Percentiles rank a stretch among this genome's conserved stretches.
phyloP scores from a whole-genome alignment of 2,888 invertebrate species.

The Oscheius myriophilus region DNA sequence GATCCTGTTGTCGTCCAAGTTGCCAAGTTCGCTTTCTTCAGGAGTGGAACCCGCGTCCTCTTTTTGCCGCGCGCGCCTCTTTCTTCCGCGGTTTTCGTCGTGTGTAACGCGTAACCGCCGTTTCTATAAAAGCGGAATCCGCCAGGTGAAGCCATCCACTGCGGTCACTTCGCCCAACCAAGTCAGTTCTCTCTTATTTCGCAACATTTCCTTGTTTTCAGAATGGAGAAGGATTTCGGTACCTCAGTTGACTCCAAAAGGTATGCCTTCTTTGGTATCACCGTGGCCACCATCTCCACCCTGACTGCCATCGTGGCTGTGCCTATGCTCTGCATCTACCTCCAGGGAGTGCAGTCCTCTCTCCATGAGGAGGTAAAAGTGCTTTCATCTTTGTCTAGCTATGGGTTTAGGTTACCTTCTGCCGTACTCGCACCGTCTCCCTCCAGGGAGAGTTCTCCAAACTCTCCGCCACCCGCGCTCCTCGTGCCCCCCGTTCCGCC shows the following conservation, averaged over 20 bases:
- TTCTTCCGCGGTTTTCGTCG: constrained; percentile 31
- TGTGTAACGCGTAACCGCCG: constrained; percentile 15
- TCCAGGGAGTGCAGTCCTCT: constrained; percentile 61
- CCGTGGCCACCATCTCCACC: constrained; percentile 52
- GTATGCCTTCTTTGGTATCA: constrained; percentile 53
- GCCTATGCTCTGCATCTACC: constrained; percentile 56
- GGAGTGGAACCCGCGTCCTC: constrained; percentile 12
- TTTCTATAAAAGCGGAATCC: constrained; percentile 19
- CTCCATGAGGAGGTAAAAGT: constrained; percentile 56
- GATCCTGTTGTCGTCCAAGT: not conserved
- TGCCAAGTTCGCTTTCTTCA: constrained; percentile 2
- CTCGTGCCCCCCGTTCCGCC: constrained; percentile 51
- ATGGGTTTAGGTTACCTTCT: constrained; percentile 46
- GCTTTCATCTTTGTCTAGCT: too few species aligned
- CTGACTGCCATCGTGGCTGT: constrained; percentile 56
- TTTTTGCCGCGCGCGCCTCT: constrained; percentile 22
- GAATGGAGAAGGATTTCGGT: constrained; percentile 34
- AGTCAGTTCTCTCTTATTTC: too few species aligned
- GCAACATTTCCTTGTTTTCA: constrained; percentile 10
- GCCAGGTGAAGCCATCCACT: constrained; percentile 9
- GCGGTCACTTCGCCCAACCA: too few species aligned
- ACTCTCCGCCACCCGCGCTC: constrained; percentile 44
- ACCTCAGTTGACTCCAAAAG: constrained; percentile 34
- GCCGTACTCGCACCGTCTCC: constrained; percentile 51
- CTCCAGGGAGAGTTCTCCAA: constrained; percentile 57